phyloP scores from a whole-genome alignment of 1,140 invertebrate species.

The Aphidius ervi region DNA sequence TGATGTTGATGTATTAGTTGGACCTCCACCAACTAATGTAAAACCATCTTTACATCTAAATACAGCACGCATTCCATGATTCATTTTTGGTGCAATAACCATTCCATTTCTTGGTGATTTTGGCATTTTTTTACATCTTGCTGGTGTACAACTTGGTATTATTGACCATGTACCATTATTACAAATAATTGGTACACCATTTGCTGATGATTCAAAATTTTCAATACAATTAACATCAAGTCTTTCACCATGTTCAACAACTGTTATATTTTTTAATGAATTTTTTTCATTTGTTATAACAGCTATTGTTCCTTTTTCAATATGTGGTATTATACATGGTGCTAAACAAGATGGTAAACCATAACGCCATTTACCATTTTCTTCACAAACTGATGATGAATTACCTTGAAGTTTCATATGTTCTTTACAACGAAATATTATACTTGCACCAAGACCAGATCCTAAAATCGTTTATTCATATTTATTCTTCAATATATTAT shows the following conservation, averaged over 20 bases:
- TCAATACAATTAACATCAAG: constrained; percentile 81
- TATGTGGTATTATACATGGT: constrained; percentile 85
- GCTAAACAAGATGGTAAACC: constrained; percentile 85
- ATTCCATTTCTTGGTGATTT: constrained; percentile 84
- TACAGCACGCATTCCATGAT: constrained; percentile 88
- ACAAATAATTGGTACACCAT: constrained; percentile 72
- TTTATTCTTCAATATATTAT: too few species aligned
- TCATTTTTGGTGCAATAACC: constrained; percentile 92
- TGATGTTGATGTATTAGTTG: constrained; percentile 41
- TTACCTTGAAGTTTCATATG: constrained; percentile 88
- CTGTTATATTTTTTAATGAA: constrained; percentile 53
- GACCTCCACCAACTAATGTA: constrained; percentile 64
- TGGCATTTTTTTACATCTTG: constrained; percentile 85
- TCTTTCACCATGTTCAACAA: constrained; percentile 81
- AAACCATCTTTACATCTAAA: constrained; percentile 92
- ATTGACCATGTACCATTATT: constrained; percentile 95
- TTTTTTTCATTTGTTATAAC: constrained; percentile 43
- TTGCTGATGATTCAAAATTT: constrained; percentile 81
- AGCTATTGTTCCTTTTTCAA: constrained; percentile 66
- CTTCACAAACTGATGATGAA: constrained; percentile 84
- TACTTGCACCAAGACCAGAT: constrained; percentile 82
- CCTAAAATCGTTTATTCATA: constrained; percentile 46
- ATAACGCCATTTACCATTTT: constrained; percentile 90
- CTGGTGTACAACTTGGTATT: constrained; percentile 85
- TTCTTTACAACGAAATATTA: constrained; percentile 91